Conservation (phyloP, 2,113 vertebrate genomes). For the Engystomops pustulosus region DNA sequence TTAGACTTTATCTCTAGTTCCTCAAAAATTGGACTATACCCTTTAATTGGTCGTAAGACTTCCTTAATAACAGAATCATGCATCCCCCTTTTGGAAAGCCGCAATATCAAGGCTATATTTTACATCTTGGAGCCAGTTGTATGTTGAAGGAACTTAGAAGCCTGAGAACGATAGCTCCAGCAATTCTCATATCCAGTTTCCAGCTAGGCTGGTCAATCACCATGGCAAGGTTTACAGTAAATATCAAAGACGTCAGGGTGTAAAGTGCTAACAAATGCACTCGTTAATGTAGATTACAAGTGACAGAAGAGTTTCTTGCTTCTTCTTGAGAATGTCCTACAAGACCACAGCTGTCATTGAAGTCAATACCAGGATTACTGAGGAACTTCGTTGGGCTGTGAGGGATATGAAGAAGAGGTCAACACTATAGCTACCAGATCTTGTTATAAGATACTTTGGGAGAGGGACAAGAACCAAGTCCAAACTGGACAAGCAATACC, state of each 20-base stretch:
- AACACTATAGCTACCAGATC: neutral
- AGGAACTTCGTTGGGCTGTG: slow-evolving; percentile 15
- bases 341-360: slow-evolving; percentile 44
- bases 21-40: too few relatives aligned
- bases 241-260: slow-evolving; percentile 20
- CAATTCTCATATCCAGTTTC: slow-evolving; percentile 25
- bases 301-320: slow-evolving; percentile 50
- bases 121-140: neutral
- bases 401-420: slow-evolving; percentile 18
- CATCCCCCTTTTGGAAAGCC: neutral
- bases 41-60: neutral
- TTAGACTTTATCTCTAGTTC: too few relatives aligned
- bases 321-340: slow-evolving; percentile 47
- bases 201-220: slow-evolving; percentile 11
- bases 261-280: slow-evolving; percentile 44
- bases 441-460: slow-evolving; percentile 45
- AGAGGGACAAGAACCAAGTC: slow-evolving; percentile 7
- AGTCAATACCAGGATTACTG: slow-evolving; percentile 16
- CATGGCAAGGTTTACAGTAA: slow-evolving; percentile 50
- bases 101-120: neutral
- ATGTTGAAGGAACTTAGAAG: neutral
- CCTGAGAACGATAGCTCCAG: neutral
- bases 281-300: slow-evolving; percentile 45
- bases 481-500: neutral
- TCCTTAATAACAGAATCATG: neutral